Evolutionary conservation across 2,797 vertebrate species (phyloP), one percentile per base, ranked within the genome.

Genomic region (Cetoscarus ocellatus): DNA sequence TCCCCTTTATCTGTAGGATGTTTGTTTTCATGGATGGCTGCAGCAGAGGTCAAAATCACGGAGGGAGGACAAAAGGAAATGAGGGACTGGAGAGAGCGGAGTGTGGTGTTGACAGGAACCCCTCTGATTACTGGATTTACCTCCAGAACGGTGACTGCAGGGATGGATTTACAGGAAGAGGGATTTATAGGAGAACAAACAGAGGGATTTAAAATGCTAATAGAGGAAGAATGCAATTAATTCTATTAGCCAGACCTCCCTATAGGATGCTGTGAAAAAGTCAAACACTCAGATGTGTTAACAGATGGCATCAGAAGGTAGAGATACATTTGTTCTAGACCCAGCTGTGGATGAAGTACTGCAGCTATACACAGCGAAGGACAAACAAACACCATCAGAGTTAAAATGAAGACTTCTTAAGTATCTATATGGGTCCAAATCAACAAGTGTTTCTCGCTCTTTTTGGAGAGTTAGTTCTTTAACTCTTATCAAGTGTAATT

Each of bases 221-320:
- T 75, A 67, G 52, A 88, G 88, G 38, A 45, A 65, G 36, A 73
- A 83, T 43, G 74, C 78, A 89, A 88, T 88, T 88, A 92, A 89
- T 89, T 90, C 65, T 70, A 83, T 92, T 90, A 88, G 86, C 81
- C 39, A 53, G 60, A 88, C 58, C 73, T 75, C 79, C 89, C 84
- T 88, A 64, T 66, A 83, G 82, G 88, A 89, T 10, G 36, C 5
- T 18, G 55, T 27, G 87, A 89, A 90, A 83, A 92, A 89, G 82
- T 75, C 7, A 52, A 87, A 80, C 83, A 80, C 70, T 84, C 70
- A 56, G 52, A 83, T 83, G 65, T 89, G 85, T 91, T 80, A 86
- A 85, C 84, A 87, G 58, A 74, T 57, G 15, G 54, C 40, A 51
- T 87, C 85, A 85, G 86, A 80, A 85, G 65, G 50, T 57, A 50